Conservation (phyloP, 23 tunicate genomes). For the Styela clava region DNA sequence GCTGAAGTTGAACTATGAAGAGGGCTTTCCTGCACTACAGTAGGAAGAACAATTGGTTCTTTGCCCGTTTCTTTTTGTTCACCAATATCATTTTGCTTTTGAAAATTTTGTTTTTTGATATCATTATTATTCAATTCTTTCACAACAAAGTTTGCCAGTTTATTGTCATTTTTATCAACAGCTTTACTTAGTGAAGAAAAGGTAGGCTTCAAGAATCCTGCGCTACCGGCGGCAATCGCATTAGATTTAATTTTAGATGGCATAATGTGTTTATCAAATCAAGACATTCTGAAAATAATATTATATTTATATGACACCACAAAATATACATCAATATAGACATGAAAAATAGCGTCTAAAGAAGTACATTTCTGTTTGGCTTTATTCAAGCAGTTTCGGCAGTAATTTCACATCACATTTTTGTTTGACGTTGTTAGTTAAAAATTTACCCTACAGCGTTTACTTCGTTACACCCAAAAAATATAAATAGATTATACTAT, state of each 20-base stretch:
- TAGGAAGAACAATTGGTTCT: neutral
- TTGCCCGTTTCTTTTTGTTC: neutral
- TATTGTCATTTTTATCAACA: conserved; percentile 2
- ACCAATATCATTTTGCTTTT: neutral
- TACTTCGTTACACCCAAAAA: too few species aligned
- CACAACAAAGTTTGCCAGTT: conserved; percentile 2
- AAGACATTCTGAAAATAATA: neutral
- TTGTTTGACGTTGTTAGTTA: too few species aligned
- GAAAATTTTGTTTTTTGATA: neutral
- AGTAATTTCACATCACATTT: too few species aligned
- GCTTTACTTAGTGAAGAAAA: conserved; percentile 36
- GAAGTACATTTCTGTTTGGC: too few species aligned
- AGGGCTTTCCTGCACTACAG: neutral
- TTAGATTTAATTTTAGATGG: conserved; percentile 25
- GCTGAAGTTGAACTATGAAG: conserved; percentile 16
- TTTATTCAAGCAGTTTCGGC: too few species aligned
- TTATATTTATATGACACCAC: too few species aligned
- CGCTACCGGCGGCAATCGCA: conserved; percentile 28
- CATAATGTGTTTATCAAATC: neutral
- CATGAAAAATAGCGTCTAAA: too few species aligned
- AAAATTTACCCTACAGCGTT: too few species aligned
- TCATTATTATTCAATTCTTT: neutral
- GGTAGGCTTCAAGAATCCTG: conserved; percentile 57
- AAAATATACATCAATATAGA: too few species aligned
- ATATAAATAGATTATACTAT: too few species aligned